Base-by-base conservation (phyloP, 2,888 invertebrate species). In the Patella ulyssiponensis region DNA sequence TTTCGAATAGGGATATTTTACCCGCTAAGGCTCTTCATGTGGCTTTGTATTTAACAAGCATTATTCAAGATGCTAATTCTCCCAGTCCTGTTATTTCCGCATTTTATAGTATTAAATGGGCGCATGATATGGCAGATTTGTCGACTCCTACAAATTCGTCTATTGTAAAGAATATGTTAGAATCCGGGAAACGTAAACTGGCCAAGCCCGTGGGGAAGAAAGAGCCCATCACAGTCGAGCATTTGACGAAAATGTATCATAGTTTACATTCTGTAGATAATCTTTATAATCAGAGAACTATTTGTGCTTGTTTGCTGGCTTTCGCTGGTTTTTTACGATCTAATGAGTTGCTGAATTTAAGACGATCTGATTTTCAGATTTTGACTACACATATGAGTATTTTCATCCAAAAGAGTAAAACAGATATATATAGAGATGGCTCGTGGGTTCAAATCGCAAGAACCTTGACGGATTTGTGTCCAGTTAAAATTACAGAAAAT, bases 91-190 rank as follows among this genome's bases (percentile, higher is more conserved):
- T 81, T n/a, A 77, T 78, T n/a, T 74, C 75, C 58, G 81, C 81
- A 5, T 83, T 81, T 80, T 83, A 83, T 76, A 77, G 77, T 27
- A 54, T 81, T 56, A 79, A 83, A 74, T 83, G 79, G 79, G 71
- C 75, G 44, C 80, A 81, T 79, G 76, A 80, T 73, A 20, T 79
- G 5, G 72, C 74, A 54, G 76, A 76, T 75, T 74, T 73, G 33
- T 56, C 64, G 5, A 80, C 79, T 71, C 77, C 77, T 17, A 79
- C 80, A 15, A 75, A 81, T 53, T 76, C 74, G 33, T 73, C 64
- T 53, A 75, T 79, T 58, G 77, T 77, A n/a, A 69, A n/a, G 12
- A 80, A 81, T 76, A 33, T 78, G 17, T 72, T 78, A 33, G 79
- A 78, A 71, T 77, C 76, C 44, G 79, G 76, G 1, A 82, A 80